Conservation (phyloP, 1,140 invertebrate species). For the Ectropis grisescens region DNA sequence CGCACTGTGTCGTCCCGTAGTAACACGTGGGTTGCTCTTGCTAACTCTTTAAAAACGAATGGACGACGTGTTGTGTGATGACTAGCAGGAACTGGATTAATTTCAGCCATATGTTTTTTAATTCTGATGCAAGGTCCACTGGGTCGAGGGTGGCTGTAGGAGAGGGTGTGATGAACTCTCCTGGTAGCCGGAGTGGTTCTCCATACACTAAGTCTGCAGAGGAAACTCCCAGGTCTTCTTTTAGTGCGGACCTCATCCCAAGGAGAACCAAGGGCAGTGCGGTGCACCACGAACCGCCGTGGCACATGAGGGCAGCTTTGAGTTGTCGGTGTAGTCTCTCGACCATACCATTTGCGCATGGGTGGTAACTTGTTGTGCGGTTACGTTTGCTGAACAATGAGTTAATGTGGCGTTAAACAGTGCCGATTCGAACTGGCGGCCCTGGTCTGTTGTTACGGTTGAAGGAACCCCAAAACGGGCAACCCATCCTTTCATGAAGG, state of each 20-base stretch:
- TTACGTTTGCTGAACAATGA: neutral
- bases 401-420: neutral
- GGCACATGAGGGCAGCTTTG: neutral
- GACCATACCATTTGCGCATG: neutral
- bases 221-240: neutral
- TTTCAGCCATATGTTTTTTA: too few species aligned
- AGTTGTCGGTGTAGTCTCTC: neutral
- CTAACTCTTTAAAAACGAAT: conserved; percentile 1
- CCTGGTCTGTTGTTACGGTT: neutral
- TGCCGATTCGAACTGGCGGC: neutral
- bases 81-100: too few species aligned
- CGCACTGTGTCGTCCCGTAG: neutral
- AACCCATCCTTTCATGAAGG: neutral
- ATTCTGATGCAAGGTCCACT: too few species aligned
- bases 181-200: neutral
- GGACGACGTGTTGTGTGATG: too few species aligned
- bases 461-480: neutral
- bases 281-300: neutral
- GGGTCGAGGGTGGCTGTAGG: neutral
- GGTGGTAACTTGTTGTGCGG: neutral
- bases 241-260: neutral
- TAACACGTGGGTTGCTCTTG: neutral
- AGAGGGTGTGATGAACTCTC: neutral
- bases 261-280: neutral
- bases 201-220: neutral